Evolutionary conservation across 1,140 invertebrate genomes (phyloP).

Genomic region (Brachionus paranguensis): DNA sequence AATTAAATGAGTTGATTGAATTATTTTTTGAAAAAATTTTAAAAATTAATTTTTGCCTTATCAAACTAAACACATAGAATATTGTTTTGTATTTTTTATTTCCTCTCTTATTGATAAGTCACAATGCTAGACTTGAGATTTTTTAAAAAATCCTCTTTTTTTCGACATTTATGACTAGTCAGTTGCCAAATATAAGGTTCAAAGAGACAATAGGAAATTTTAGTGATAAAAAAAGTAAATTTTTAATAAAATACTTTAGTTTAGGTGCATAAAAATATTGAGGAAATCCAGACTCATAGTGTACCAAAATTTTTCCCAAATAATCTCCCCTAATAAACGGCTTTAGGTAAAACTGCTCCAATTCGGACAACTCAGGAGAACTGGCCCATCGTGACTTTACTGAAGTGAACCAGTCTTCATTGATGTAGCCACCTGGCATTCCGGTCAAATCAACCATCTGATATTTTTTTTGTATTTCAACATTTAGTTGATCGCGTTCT

Average conservation of each 20-base stretch:
- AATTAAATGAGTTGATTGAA: too few relatives aligned
- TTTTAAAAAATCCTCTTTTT: too few relatives aligned
- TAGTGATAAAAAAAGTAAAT: too few relatives aligned
- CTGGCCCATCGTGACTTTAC: slow-evolving; percentile 72
- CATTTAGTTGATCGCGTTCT: slow-evolving; percentile 64
- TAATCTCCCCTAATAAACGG: slow-evolving; percentile 83
- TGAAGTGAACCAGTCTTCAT: slow-evolving; percentile 36
- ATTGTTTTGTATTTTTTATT: too few relatives aligned
- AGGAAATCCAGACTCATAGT: slow-evolving; percentile 22
- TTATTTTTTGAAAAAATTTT: too few relatives aligned
- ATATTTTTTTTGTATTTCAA: slow-evolving; percentile 35
- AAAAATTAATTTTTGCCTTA: too few relatives aligned
- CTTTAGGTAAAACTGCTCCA: slow-evolving; percentile 86
- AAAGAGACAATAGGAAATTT: too few relatives aligned
- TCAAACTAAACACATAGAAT: too few relatives aligned
- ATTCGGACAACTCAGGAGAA: slow-evolving; percentile 69
- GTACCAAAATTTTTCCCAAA: slow-evolving; percentile 40
- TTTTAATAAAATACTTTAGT: neutral
- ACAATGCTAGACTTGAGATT: too few relatives aligned
- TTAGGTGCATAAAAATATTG: slow-evolving; percentile 40
- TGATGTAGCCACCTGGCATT: slow-evolving; percentile 41
- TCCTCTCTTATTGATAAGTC: too few relatives aligned
- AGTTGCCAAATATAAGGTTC: too few relatives aligned
- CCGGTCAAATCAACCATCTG: slow-evolving; percentile 41
- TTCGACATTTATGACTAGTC: too few relatives aligned